phyloP scores from a whole-genome alignment of 64 coral and sea anemone genomes.

The Actinia equina region DNA sequence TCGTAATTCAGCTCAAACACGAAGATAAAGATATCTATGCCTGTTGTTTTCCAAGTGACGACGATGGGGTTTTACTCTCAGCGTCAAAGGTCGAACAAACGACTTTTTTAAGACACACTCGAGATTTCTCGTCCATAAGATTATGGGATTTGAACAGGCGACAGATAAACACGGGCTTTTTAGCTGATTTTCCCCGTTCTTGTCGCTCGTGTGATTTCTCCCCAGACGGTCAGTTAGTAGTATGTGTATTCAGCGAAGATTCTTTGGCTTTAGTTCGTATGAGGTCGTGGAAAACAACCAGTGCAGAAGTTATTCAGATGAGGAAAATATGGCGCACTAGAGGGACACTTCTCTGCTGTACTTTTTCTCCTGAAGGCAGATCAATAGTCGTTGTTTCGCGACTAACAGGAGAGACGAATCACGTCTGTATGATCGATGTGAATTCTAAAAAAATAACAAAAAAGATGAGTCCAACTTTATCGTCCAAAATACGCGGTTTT shows the following conservation, averaged over 20 bases:
- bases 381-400: constrained; percentile 79
- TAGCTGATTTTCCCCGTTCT: constrained; percentile 88
- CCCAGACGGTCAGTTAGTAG: constrained; percentile 82
- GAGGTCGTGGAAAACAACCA: constrained; percentile 91
- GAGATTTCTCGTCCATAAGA: constrained; percentile 90
- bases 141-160: constrained; percentile 88
- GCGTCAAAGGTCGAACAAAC: constrained; percentile 97
- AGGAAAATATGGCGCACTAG: constrained; percentile 84
- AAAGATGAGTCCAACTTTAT: constrained; percentile 78
- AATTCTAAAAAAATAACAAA: constrained; percentile 75
- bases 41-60: constrained; percentile 89
- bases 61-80: constrained; percentile 79
- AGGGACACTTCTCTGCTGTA: constrained; percentile 80
- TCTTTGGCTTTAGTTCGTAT: constrained; percentile 85
- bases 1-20: constrained; percentile 91
- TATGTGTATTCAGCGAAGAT: constrained; percentile 89
- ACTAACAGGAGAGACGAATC: constrained; percentile 79
- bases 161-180: constrained; percentile 88
- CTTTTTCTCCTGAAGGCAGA: constrained; percentile 81
- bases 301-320: constrained; percentile 93
- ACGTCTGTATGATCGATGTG: constrained; percentile 90
- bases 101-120: constrained; percentile 79
- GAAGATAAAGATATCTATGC: constrained; percentile 96
- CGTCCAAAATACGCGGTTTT: constrained; percentile 84
- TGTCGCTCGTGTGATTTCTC: constrained; percentile 89